Evolutionary conservation across 2,888 invertebrate species (phyloP).

Genomic region (Sinodicranocentrus sp.): DNA sequence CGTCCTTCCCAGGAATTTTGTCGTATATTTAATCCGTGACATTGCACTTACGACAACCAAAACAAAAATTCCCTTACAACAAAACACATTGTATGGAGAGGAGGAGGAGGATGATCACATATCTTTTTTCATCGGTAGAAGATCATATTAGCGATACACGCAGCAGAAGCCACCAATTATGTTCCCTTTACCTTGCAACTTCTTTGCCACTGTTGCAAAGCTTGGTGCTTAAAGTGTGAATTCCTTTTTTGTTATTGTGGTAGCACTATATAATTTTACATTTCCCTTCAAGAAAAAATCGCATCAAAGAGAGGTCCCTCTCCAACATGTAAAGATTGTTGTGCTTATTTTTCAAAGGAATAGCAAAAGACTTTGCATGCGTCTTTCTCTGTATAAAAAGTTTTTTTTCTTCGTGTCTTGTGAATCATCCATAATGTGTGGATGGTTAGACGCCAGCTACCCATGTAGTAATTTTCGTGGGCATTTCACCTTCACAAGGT

Average conservation of each 20-base stretch:
- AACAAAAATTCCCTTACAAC: neutral
- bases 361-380: conserved; percentile 2
- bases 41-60: conserved; percentile 35
- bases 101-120: neutral
- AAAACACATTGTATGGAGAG: neutral
- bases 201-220: neutral
- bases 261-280: conserved; percentile 9
- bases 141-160: too few relatives aligned
- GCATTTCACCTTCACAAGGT: conserved; percentile 56
- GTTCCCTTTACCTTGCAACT: neutral
- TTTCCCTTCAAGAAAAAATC: neutral
- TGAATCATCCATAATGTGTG: neutral
- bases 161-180: too few relatives aligned
- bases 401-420: conserved; percentile 10
- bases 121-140: too few relatives aligned
- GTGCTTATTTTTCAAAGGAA: neutral
- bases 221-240: neutral
- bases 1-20: conserved; percentile 58
- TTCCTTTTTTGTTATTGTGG: neutral
- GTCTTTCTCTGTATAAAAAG: too few relatives aligned
- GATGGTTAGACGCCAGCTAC: neutral
- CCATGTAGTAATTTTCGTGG: conserved; percentile 9
- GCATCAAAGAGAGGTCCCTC: neutral
- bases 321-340: neutral
- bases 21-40: conserved; percentile 57